Percentiles rank a stretch among this genome's conserved stretches.
Conservation (phyloP, 2,888 invertebrate genomes). For the Pristionchus arcanus region DNA sequence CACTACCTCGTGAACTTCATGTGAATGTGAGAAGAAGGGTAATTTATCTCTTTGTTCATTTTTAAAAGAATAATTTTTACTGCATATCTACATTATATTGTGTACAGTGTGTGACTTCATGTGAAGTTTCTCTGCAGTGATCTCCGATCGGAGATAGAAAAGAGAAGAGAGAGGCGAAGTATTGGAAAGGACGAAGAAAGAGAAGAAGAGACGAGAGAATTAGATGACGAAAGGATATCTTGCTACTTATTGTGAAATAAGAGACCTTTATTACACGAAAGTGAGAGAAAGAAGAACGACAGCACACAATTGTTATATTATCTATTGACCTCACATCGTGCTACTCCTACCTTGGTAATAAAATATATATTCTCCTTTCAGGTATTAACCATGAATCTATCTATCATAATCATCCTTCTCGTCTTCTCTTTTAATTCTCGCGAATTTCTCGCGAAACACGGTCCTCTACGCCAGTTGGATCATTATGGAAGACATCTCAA, state of each 20-base stretch:
- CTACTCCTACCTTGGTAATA: too few relatives aligned
- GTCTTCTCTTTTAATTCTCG: too few relatives aligned
- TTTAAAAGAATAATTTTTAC: too few relatives aligned
- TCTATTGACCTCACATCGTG: not conserved
- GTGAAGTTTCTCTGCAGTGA: not conserved
- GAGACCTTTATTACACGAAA: not conserved
- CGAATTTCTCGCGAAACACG: slow-evolving; percentile 47
- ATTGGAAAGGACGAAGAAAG: not conserved
- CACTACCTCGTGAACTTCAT: too few relatives aligned
- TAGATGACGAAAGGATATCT: not conserved
- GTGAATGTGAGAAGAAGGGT: too few relatives aligned
- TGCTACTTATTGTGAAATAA: not conserved
- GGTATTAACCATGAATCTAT: too few relatives aligned
- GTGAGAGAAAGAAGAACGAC: not conserved
- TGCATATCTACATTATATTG: not conserved
- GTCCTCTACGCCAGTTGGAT: slow-evolving; percentile 17
- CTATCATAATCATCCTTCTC: too few relatives aligned
- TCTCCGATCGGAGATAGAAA: not conserved
- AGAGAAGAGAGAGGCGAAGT: not conserved
- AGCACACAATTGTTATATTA: not conserved
- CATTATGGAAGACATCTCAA: slow-evolving; percentile 49
- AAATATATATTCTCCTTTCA: too few relatives aligned
- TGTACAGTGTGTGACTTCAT: not conserved
- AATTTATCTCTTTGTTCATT: too few relatives aligned
- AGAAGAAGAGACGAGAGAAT: not conserved